Conservation (phyloP, 1,140 invertebrate genomes). For the Bombus difficillimus region DNA sequence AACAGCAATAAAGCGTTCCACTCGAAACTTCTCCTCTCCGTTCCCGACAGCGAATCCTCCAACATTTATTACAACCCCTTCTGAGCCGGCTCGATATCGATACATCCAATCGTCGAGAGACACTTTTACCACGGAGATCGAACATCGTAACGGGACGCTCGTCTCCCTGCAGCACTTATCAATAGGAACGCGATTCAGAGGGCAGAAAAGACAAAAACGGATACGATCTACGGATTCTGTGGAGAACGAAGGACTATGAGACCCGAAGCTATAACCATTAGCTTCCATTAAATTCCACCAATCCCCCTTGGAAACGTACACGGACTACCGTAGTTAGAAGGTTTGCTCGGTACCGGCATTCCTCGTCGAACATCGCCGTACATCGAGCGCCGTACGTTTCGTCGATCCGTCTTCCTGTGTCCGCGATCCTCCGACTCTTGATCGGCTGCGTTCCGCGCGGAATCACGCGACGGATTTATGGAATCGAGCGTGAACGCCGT, state of each 20-base stretch:
- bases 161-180: conserved; percentile 19
- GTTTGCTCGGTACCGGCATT: conserved; percentile 58
- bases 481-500: conserved; percentile 53
- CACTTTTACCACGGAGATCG: neutral
- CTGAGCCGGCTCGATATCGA: neutral
- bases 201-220: conserved; percentile 23
- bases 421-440: neutral
- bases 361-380: conserved; percentile 61
- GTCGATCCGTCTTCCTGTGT: conserved; percentile 36
- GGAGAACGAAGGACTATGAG: conserved; percentile 36
- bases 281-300: conserved; percentile 68
- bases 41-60: neutral
- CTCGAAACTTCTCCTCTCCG: neutral
- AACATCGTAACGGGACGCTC: conserved; percentile 49
- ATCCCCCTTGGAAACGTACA: conserved; percentile 59
- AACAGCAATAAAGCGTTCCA: neutral
- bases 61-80: neutral
- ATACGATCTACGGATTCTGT: conserved; percentile 38
- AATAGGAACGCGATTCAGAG: conserved; percentile 27
- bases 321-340: conserved; percentile 67
- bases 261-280: conserved; percentile 69
- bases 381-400: conserved; percentile 47
- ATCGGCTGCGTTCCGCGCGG: conserved; percentile 24
- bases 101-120: neutral
- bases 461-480: conserved; percentile 53